Conservation (phyloP, 2,797 vertebrate genomes). For the Brachyalestes nurse region DNA sequence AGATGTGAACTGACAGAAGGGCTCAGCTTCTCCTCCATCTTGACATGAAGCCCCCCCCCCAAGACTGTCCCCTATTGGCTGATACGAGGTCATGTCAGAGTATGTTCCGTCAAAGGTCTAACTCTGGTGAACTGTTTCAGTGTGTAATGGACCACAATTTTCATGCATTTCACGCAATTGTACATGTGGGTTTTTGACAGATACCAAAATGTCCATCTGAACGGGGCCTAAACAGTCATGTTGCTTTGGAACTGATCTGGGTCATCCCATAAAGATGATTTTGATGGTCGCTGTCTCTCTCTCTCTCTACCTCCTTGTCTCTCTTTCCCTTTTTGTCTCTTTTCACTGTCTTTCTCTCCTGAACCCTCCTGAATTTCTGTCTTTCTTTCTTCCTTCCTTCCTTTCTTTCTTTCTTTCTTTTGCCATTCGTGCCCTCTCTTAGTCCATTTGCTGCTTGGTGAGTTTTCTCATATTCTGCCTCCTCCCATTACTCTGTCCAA, state of each 20-base stretch:
- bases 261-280: neutral
- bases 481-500: neutral
- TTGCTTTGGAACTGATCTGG: constrained; percentile 28
- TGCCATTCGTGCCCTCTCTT: constrained; percentile 51
- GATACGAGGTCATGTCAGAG: neutral
- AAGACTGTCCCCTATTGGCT: neutral
- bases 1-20: no score
- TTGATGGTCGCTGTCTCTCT: constrained; percentile 21
- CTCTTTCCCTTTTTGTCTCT: constrained; percentile 34
- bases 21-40: no score
- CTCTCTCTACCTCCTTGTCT: constrained; percentile 16
- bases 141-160: neutral
- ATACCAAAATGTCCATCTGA: neutral
- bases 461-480: constrained; percentile 65
- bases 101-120: no score
- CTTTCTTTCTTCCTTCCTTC: constrained; percentile 29
- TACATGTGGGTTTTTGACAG: neutral
- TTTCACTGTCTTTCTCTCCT: constrained; percentile 27
- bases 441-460: constrained; percentile 83
- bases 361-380: neutral
- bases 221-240: neutral
- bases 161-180: neutral
- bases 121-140: no score
- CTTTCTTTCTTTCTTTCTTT: constrained; percentile 19
- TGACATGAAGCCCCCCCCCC: no score